These are phyloP conservation scores for Bostrychus sinensis DNA, from an alignment of 2,113 vertebrate species.

Conservation along the genomic window DNA sequence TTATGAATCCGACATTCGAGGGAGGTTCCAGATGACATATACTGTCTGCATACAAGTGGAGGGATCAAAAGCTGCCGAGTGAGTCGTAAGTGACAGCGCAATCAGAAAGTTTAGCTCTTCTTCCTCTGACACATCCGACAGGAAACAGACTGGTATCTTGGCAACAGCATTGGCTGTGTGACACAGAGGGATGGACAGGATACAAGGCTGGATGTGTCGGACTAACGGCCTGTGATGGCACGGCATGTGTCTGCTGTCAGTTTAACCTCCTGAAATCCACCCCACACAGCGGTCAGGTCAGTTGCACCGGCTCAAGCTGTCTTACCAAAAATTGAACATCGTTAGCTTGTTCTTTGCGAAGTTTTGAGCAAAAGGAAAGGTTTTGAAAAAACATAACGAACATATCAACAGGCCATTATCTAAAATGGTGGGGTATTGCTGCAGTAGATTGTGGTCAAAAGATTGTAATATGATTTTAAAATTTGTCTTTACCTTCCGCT, in stretches of 20 bases:
- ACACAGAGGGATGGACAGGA: constrained; percentile 55
- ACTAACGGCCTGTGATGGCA: constrained; percentile 26
- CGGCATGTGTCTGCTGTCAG: constrained; percentile 26
- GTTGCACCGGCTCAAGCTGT: constrained; percentile 4
- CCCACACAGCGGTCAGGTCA: constrained; percentile 17
- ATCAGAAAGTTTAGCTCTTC: constrained; percentile 60
- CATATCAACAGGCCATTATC: background rate
- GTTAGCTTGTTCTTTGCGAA: background rate
- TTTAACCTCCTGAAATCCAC: constrained; percentile 33
- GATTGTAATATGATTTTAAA: too few species aligned
- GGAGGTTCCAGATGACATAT: constrained; percentile 7
- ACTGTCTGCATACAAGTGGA: constrained; percentile 9
- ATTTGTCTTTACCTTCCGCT: too few species aligned
- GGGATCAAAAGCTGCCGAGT: constrained; percentile 29
- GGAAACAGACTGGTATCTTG: constrained; percentile 72
- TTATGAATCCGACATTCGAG: constrained; percentile 46
- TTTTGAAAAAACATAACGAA: background rate
- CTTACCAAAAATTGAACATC: constrained; percentile 4
- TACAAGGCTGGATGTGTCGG: constrained; percentile 25
- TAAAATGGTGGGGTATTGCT: background rate
- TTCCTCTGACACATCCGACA: constrained; percentile 60
- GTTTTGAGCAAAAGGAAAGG: background rate
- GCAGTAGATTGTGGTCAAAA: background rate
- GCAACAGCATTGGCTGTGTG: constrained; percentile 60
- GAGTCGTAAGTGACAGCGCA: constrained; percentile 54